Conservation (phyloP, 2,888 invertebrate species). For the Plagodis dolabraria region DNA sequence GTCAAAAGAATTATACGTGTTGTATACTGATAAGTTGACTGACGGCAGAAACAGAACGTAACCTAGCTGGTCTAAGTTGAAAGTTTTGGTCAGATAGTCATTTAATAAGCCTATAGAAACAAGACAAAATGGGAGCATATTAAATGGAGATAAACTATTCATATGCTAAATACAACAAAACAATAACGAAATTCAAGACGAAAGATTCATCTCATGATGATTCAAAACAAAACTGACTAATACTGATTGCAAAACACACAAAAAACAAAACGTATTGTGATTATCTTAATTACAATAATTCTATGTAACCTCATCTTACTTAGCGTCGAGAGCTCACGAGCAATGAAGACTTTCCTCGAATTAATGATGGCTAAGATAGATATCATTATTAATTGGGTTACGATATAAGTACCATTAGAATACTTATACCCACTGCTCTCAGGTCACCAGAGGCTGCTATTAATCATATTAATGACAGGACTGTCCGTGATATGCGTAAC, state of each 20-base stretch:
- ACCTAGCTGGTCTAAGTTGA: no score
- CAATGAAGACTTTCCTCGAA: conserved; percentile 65
- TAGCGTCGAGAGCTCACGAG: conserved; percentile 46
- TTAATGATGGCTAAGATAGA: conserved; percentile 71
- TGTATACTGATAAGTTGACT: no score
- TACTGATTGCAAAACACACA: neutral
- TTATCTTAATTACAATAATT: neutral
- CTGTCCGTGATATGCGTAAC: conserved; percentile 8
- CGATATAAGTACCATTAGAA: conserved; percentile 61
- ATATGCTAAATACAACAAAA: no score
- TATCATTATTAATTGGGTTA: conserved; percentile 79
- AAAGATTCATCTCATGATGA: neutral
- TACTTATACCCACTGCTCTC: conserved; percentile 19
- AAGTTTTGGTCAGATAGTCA: no score
- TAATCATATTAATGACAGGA: conserved; percentile 37
- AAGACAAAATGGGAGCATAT: no score
- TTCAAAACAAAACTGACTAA: neutral
- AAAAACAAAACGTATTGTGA: neutral
- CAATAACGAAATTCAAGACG: no score
- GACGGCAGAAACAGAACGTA: no score
- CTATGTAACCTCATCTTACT: conserved; percentile 4
- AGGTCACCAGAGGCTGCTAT: conserved; percentile 28
- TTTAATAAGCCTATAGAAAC: no score
- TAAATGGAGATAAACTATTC: no score
- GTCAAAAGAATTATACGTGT: no score